These are phyloP conservation scores for Argentina silus DNA, from an alignment of 2,797 vertebrate genomes.

Conservation along the genomic window DNA sequence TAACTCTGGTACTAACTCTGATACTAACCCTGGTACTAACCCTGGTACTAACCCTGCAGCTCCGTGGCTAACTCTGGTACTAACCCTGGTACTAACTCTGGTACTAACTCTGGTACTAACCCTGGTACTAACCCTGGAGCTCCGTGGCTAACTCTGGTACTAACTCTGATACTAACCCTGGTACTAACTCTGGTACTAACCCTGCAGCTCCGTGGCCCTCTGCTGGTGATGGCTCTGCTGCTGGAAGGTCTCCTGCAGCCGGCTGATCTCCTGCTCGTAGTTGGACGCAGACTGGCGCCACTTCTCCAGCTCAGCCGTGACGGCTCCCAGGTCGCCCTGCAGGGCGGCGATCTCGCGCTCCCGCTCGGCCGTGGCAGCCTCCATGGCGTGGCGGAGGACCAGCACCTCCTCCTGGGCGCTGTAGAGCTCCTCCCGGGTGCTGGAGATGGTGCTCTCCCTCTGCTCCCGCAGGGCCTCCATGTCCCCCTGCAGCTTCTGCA, in stretches of 20 bases:
- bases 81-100: too few relatives aligned
- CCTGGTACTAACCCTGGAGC: not conserved
- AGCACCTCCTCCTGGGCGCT: conserved; percentile 89
- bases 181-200: conserved; percentile 62
- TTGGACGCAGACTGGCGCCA: conserved; percentile 86
- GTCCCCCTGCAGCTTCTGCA: not conserved
- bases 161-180: not conserved
- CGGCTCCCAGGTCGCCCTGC: conserved; percentile 84
- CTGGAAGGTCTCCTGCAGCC: conserved; percentile 86
- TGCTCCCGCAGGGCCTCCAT: conserved; percentile 91
- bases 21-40: too few relatives aligned
- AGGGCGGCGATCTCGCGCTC: conserved; percentile 85
- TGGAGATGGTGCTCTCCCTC: conserved; percentile 89
- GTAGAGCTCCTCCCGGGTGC: conserved; percentile 86
- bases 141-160: not conserved
- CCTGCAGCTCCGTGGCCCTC: conserved; percentile 81
- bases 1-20: too few relatives aligned
- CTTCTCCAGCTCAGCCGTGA: conserved; percentile 86
- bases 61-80: too few relatives aligned
- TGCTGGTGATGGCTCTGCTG: conserved; percentile 84
- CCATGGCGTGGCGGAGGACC: conserved; percentile 87
- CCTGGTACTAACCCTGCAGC: too few relatives aligned
- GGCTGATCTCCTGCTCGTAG: conserved; percentile 88
- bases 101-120: too few relatives aligned
- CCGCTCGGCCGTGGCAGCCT: conserved; percentile 83